A percentile compares a stretch with the other conserved stretches of the same genome.
These are phyloP conservation scores for Macrobrachium rosenbergii DNA, from an alignment of 1,140 invertebrate genomes.

Conservation along the genomic window DNA sequence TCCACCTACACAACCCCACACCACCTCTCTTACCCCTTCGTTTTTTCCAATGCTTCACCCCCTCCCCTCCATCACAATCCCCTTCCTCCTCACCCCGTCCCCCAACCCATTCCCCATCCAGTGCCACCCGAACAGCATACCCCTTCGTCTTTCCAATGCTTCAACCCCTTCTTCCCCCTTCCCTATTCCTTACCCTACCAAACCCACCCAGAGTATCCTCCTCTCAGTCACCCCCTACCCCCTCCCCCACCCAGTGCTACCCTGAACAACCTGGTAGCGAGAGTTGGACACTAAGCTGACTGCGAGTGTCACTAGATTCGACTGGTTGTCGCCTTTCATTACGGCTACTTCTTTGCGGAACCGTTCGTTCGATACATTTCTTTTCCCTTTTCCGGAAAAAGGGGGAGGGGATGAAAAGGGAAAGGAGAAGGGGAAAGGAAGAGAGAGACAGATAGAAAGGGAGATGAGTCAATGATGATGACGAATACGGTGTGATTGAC, in stretches of 20 bases:
- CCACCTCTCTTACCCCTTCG: neutral
- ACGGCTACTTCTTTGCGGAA: neutral
- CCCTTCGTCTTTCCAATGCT: neutral
- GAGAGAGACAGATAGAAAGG: neutral
- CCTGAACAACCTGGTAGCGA: neutral
- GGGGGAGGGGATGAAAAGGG: too few relatives aligned
- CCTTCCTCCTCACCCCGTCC: too few relatives aligned
- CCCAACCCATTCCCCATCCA: neutral
- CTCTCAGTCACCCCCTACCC: neutral
- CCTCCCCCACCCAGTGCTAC: neutral
- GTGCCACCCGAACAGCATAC: too few relatives aligned
- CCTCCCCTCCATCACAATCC: neutral
- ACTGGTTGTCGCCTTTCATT: constrained; percentile 36
- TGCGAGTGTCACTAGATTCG: constrained; percentile 22
- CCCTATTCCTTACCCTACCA: neutral
- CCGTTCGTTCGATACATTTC: constrained; percentile 17
- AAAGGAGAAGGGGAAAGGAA: neutral
- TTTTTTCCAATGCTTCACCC: neutral
- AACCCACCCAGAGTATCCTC: neutral
- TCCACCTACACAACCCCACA: neutral
- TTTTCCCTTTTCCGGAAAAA: neutral
- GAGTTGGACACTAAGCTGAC: constrained; percentile 44
- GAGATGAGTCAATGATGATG: too few relatives aligned
- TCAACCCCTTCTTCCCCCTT: neutral
- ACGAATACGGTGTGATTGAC: too few relatives aligned